These are phyloP conservation scores for Tretioscincus oriximinensis DNA, from an alignment of 2,113 vertebrate species.

Conservation along the genomic window DNA sequence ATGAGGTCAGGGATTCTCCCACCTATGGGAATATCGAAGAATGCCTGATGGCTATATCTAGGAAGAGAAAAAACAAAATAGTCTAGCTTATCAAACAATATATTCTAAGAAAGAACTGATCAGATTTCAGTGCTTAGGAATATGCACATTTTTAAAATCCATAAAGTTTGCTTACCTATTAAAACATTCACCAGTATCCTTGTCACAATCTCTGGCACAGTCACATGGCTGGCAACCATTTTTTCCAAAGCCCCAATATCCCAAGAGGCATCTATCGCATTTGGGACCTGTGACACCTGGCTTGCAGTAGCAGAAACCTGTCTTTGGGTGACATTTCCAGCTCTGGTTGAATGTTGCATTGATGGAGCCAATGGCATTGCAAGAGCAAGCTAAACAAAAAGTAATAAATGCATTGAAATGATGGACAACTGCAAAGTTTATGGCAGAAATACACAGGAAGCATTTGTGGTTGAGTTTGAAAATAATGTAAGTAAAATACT, in stretches of 20 bases:
- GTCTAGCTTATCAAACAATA: background rate
- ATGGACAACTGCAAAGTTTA: background rate
- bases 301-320: constrained; percentile 86
- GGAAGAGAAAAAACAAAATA: background rate
- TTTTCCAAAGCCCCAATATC: constrained; percentile 84
- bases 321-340: constrained; percentile 82
- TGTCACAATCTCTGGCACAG: constrained; percentile 80
- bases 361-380: constrained; percentile 77
- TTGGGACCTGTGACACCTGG: constrained; percentile 76
- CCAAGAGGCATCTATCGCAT: constrained; percentile 81
- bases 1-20: constrained; percentile 78
- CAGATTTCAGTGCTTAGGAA: background rate
- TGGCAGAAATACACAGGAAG: too few species aligned
- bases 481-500: too few species aligned
- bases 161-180: constrained; percentile 65
- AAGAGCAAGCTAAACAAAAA: constrained; percentile 77
- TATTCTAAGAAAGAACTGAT: background rate
- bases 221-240: constrained; percentile 80
- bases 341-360: constrained; percentile 59
- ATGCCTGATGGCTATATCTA: constrained; percentile 72
- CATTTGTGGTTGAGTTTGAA: too few species aligned
- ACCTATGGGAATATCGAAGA: constrained; percentile 80
- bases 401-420: background rate
- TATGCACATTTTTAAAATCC: background rate
- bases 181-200: constrained; percentile 77